A percentile compares a stretch with the other conserved stretches of the same genome.
phyloP scores from a whole-genome alignment of 2,113 vertebrate genomes.

The Speoplatyrhinus poulsoni region DNA sequence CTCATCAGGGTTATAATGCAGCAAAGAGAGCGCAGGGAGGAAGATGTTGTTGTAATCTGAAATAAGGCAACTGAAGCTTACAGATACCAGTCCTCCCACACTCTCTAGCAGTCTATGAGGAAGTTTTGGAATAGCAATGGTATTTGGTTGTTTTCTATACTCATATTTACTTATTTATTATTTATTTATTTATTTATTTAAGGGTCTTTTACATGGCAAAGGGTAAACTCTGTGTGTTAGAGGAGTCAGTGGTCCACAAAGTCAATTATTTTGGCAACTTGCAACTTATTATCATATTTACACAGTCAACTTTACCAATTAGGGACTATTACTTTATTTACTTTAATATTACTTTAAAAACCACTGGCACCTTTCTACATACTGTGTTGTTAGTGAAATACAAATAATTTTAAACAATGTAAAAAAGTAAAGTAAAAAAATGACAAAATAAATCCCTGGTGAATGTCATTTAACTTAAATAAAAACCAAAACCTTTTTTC shows the following conservation, averaged over 20 bases:
- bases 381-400: too few species aligned
- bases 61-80: constrained; percentile 54
- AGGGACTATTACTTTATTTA: background rate
- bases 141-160: constrained; percentile 14
- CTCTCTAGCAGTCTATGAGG: constrained; percentile 60
- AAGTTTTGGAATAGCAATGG: constrained; percentile 60
- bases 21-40: constrained; percentile 64
- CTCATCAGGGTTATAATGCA: constrained; percentile 71
- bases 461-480: too few species aligned
- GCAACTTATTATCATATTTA: background rate
- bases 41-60: constrained; percentile 66
- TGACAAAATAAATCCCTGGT: background rate
- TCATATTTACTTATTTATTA: constrained; percentile 26
- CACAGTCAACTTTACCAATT: background rate
- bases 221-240: background rate
- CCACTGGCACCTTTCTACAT: too few species aligned
- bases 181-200: background rate
- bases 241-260: constrained; percentile 5
- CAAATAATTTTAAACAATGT: background rate
- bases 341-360: too few species aligned
- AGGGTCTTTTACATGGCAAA: background rate
- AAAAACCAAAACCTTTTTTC: too few species aligned
- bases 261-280: constrained; percentile 25
- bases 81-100: constrained; percentile 74
- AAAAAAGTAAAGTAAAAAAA: background rate